Evolutionary conservation across 1,140 invertebrate species (phyloP).

Genomic region (Pseudomyrmex gracilis): DNA sequence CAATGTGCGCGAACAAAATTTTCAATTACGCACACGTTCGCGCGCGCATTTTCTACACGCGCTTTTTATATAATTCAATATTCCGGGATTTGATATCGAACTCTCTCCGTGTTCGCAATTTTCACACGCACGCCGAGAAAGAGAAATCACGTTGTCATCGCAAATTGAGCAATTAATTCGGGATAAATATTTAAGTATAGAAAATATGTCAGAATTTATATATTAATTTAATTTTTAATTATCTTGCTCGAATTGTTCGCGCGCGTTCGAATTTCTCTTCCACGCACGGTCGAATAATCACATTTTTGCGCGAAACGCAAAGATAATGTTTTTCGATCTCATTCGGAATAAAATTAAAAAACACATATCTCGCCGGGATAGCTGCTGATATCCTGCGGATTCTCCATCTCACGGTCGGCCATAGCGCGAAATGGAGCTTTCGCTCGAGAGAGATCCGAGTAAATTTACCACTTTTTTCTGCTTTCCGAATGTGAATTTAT

Average conservation of each 20-base stretch:
- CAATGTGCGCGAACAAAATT: neutral
- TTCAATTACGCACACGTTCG: too few relatives aligned
- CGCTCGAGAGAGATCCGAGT: neutral
- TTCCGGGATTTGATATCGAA: neutral
- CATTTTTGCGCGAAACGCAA: neutral
- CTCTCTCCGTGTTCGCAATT: too few relatives aligned
- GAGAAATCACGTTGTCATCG: too few relatives aligned
- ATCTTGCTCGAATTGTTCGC: too few relatives aligned
- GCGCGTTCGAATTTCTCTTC: too few relatives aligned
- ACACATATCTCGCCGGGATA: neutral
- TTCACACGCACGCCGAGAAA: too few relatives aligned
- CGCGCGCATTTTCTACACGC: too few relatives aligned
- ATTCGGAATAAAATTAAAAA: conserved; percentile 27
- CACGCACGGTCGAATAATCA: too few relatives aligned
- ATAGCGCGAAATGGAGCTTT: neutral
- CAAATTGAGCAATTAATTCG: too few relatives aligned
- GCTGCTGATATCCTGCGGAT: neutral
- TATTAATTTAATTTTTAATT: neutral
- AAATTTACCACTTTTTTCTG: conserved; percentile 6
- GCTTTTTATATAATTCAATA: too few relatives aligned
- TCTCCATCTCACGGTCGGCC: neutral
- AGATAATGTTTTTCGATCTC: neutral
- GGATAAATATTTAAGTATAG: too few relatives aligned
- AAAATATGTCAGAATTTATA: neutral
- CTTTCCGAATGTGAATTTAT: conserved; percentile 42